A percentile compares a stretch with the other conserved stretches of the same genome.
Conservation (phyloP, 1,140 invertebrate species). For the Augochlora pura region DNA sequence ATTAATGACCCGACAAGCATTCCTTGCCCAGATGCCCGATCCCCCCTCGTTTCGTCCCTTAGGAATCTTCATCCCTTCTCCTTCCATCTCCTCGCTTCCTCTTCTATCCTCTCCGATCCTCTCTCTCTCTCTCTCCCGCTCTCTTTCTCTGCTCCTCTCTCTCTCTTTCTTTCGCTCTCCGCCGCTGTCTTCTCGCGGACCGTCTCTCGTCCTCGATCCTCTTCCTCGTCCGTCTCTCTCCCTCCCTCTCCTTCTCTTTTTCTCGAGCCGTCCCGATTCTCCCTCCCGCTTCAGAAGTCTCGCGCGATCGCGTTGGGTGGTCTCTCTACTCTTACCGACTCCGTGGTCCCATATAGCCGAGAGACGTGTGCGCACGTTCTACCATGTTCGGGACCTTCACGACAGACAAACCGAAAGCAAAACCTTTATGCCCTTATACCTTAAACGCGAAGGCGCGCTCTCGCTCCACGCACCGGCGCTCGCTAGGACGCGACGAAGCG, state of each 20-base stretch:
- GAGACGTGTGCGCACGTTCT: slow-evolving; percentile 64
- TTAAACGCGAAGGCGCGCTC: slow-evolving; percentile 37
- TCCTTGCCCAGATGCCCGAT: slow-evolving; percentile 70
- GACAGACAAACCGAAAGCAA: slow-evolving; percentile 59
- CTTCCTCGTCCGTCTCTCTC: too few relatives aligned
- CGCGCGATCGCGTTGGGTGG: slow-evolving; percentile 79
- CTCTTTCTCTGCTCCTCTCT: slow-evolving; percentile 21
- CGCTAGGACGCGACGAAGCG: slow-evolving; percentile 38
- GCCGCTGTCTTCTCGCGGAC: slow-evolving; percentile 19
- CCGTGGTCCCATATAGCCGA: slow-evolving; percentile 67
- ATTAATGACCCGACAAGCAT: slow-evolving; percentile 78
- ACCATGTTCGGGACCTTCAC: slow-evolving; percentile 61
- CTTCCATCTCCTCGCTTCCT: slow-evolving; percentile 33
- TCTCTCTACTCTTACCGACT: slow-evolving; percentile 77
- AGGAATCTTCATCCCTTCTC: slow-evolving; percentile 31
- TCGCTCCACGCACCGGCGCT: slow-evolving; percentile 28
- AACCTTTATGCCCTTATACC: slow-evolving; percentile 64
- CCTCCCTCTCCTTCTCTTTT: neutral
- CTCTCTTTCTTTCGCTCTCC: slow-evolving; percentile 8
- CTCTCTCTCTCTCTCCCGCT: slow-evolving; percentile 35
- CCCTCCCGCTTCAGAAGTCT: slow-evolving; percentile 65
- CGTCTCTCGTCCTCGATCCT: slow-evolving; percentile 12
- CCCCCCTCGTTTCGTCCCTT: slow-evolving; percentile 46
- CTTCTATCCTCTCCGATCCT: slow-evolving; percentile 7
- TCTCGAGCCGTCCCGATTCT: slow-evolving; percentile 48